phyloP scores from a whole-genome alignment of 1,140 invertebrate genomes.

The Planococcus citri region DNA sequence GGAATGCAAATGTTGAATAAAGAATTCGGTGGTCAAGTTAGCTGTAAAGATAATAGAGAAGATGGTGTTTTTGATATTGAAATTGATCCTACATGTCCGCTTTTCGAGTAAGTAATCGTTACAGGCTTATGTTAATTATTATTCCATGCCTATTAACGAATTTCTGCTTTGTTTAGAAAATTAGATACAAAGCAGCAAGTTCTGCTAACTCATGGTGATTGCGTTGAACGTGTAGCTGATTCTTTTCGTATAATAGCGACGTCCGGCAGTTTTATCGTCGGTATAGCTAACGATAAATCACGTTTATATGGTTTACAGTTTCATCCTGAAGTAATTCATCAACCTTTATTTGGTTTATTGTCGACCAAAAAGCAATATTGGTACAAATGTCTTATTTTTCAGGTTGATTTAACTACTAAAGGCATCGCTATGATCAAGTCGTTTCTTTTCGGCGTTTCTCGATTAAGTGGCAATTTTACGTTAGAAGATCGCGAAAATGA shows the following conservation, averaged over 20 bases:
- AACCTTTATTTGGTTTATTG: background rate
- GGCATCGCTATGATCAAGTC: slow-evolving; percentile 86
- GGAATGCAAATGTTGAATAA: slow-evolving; percentile 99
- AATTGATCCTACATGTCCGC: slow-evolving; percentile 72
- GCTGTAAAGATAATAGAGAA: slow-evolving; percentile 73
- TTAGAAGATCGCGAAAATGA: slow-evolving; percentile 75
- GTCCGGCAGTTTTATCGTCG: slow-evolving; percentile 73
- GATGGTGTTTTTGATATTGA: slow-evolving; percentile 89
- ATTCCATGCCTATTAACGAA: slow-evolving; percentile 12
- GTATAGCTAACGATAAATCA: slow-evolving; percentile 81
- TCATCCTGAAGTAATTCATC: slow-evolving; percentile 80
- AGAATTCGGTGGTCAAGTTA: slow-evolving; percentile 88
- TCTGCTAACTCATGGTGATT: slow-evolving; percentile 92
- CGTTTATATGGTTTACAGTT: slow-evolving; percentile 96
- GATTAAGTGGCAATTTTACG: slow-evolving; percentile 76
- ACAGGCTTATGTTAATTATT: background rate
- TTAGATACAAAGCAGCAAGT: slow-evolving; percentile 78
- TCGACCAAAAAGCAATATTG: too few species aligned
- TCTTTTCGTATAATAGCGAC: slow-evolving; percentile 69
- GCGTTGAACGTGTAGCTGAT: slow-evolving; percentile 79
- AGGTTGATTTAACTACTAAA: slow-evolving; percentile 84
- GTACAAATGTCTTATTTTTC: background rate
- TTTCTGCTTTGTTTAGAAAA: slow-evolving; percentile 49
- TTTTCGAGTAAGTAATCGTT: slow-evolving; percentile 78
- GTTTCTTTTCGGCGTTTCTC: slow-evolving; percentile 85